These are phyloP conservation scores for Neomonachus schauinslandi DNA, from an alignment of 2,113 vertebrate genomes.

Conservation along the genomic window DNA sequence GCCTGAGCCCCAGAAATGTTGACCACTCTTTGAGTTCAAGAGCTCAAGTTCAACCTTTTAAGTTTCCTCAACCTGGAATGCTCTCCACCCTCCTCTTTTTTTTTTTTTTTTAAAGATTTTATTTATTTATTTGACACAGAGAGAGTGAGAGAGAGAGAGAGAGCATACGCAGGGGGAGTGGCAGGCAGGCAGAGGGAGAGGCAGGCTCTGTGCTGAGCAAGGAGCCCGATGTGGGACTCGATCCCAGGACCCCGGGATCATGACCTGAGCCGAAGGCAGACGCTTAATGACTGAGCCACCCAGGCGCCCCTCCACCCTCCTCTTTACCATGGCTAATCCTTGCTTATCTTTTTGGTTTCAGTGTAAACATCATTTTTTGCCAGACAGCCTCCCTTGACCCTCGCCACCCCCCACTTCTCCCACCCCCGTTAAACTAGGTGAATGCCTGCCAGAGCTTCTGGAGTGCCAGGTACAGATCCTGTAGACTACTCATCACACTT, in stretches of 20 bases:
- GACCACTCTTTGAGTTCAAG: not conserved
- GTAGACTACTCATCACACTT: not conserved
- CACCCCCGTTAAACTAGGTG: not conserved
- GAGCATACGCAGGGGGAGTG: too few relatives aligned
- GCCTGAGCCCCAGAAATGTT: not conserved
- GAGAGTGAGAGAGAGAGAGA: too few relatives aligned
- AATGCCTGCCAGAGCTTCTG: not conserved
- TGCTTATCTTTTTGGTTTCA: not conserved
- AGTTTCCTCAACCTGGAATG: not conserved
- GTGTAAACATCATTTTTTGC: not conserved
- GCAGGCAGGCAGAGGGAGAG: too few relatives aligned
- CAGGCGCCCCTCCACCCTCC: not conserved
- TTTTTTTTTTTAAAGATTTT: too few relatives aligned
- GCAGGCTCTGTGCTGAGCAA: too few relatives aligned
- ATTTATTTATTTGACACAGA: too few relatives aligned
- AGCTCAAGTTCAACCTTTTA: not conserved
- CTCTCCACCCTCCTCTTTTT: not conserved
- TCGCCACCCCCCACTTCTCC: not conserved
- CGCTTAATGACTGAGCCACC: too few relatives aligned
- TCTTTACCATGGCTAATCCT: not conserved
- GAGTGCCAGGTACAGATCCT: not conserved
- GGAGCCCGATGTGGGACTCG: too few relatives aligned
- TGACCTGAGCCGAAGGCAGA: too few relatives aligned
- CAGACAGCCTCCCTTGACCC: not conserved
- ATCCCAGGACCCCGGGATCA: too few relatives aligned